These are phyloP conservation scores for Acanthaster planci DNA, from an alignment of 35 echinoderm and acorn worm genomes.

Conservation along the genomic window DNA sequence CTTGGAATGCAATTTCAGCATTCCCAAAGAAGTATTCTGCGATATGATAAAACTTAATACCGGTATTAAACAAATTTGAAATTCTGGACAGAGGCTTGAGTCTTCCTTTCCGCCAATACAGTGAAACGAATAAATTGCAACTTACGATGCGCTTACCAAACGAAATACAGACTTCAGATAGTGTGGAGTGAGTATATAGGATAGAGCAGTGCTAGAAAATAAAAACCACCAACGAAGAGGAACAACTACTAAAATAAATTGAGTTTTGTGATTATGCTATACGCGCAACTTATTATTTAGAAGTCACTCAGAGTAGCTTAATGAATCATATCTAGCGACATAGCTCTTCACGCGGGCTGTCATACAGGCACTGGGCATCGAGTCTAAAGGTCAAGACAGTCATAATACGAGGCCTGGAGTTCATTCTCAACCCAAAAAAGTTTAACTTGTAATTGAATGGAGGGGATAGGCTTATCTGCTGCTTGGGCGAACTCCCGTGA, in stretches of 20 bases:
- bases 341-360: neutral
- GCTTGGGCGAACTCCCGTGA: neutral
- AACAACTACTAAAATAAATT: neutral
- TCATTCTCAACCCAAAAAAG: neutral
- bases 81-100: too few relatives aligned
- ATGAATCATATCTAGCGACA: neutral
- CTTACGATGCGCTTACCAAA: too few relatives aligned
- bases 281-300: neutral
- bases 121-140: too few relatives aligned
- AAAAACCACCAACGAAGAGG: neutral
- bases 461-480: neutral
- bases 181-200: too few relatives aligned
- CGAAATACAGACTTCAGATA: too few relatives aligned
- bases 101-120: too few relatives aligned
- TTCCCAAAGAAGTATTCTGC: too few relatives aligned
- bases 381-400: slow-evolving; percentile 14
- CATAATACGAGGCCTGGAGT: neutral
- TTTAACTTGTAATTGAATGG: too few relatives aligned
- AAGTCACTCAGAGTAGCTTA: neutral
- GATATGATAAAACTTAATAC: too few relatives aligned
- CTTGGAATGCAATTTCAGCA: too few relatives aligned
- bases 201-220: too few relatives aligned
- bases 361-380: neutral
- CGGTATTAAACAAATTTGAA: too few relatives aligned
- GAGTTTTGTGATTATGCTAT: neutral